These are phyloP conservation scores for Cyclura pinguis DNA, from an alignment of 2,797 vertebrate species.

Conservation along the genomic window DNA sequence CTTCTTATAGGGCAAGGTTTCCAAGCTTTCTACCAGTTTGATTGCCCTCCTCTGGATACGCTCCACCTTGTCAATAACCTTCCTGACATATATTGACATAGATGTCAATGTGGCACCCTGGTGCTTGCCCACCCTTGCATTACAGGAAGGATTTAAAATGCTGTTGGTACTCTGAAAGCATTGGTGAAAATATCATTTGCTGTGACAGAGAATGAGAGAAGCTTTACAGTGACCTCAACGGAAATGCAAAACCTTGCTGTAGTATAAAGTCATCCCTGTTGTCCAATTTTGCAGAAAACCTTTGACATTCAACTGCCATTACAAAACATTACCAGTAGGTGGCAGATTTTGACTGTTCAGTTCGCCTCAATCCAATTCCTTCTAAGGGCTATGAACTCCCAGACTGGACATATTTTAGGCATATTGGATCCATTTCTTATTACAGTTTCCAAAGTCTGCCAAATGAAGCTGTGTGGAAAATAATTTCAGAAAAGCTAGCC, in stretches of 20 bases:
- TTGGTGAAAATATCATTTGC: background rate
- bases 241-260: background rate
- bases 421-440: background rate
- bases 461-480: background rate
- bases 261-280: background rate
- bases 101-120: too few relatives aligned
- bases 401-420: background rate
- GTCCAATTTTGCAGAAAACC: background rate
- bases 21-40: too few relatives aligned
- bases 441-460: background rate
- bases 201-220: background rate
- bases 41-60: too few relatives aligned
- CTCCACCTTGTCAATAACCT: too few relatives aligned
- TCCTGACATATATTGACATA: too few relatives aligned
- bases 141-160: background rate
- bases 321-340: conserved; percentile 23
- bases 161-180: background rate
- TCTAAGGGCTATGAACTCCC: background rate
- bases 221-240: background rate
- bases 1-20: too few relatives aligned
- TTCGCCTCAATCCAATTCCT: background rate
- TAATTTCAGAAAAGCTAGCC: too few relatives aligned
- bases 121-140: background rate
- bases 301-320: background rate
- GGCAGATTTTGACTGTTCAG: conserved; percentile 22